Conservation (phyloP, 2,888 invertebrate species). For the Anaspis maculata region DNA sequence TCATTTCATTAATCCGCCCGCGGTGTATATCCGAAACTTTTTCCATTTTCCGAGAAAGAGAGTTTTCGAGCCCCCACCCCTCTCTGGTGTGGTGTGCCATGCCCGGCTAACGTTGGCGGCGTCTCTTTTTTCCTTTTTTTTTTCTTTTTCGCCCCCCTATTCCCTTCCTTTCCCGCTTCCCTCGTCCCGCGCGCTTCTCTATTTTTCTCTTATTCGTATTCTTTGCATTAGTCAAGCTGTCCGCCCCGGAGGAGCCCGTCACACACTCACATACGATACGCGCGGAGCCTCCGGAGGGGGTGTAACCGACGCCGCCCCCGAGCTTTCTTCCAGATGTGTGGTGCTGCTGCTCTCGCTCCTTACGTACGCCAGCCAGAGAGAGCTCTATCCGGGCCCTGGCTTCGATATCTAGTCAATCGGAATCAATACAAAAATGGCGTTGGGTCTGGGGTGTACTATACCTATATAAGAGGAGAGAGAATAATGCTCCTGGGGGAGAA, state of each 20-base stretch:
- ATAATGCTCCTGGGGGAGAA: background rate
- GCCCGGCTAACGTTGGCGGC: constrained; percentile 1
- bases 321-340: constrained; percentile 19
- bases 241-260: constrained; percentile 35
- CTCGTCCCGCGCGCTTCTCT: no score
- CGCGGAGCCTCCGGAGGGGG: constrained; percentile 27
- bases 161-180: no score
- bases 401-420: constrained; percentile 35
- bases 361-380: background rate
- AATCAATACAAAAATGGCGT: constrained; percentile 39
- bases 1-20: constrained; percentile 1
- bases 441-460: no score
- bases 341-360: no score
- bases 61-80: no score
- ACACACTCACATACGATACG: constrained; percentile 42
- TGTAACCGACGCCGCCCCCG: constrained; percentile 33
- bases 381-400: constrained; percentile 29
- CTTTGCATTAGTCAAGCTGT: constrained; percentile 28
- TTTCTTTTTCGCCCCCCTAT: no score
- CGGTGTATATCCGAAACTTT: constrained; percentile 4
- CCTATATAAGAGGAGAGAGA: no score
- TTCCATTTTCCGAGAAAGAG: constrained; percentile 11
- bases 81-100: no score
- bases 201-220: constrained; percentile 19
- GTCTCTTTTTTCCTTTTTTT: constrained; percentile 12